These are phyloP conservation scores for Polypterus senegalus DNA, from an alignment of 2,113 vertebrate species.

Conservation along the genomic window DNA sequence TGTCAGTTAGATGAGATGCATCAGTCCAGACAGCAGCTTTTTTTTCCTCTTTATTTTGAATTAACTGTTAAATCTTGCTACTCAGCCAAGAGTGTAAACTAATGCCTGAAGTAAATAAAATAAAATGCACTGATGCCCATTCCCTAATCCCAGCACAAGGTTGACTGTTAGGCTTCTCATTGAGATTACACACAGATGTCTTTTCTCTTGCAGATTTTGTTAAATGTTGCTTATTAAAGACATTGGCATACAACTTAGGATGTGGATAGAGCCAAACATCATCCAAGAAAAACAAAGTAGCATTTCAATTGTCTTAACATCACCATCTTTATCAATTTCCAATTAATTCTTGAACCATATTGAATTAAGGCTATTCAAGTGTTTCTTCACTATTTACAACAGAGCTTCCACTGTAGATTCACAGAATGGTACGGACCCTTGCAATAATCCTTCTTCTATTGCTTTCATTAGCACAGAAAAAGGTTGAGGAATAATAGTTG, in stretches of 20 bases:
- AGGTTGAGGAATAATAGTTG: not conserved
- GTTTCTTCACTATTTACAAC: slow-evolving; percentile 37
- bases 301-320: slow-evolving; percentile 7
- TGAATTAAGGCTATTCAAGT: slow-evolving; percentile 53
- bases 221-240: slow-evolving; percentile 3
- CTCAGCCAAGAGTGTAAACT: slow-evolving; percentile 51
- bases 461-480: not conserved
- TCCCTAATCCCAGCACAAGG: too few species aligned
- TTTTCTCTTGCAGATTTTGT: not conserved
- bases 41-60: slow-evolving; percentile 36
- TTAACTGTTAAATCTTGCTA: slow-evolving; percentile 27
- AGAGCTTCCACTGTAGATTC: slow-evolving; percentile 54
- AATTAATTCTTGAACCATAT: slow-evolving; percentile 9
- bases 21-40: slow-evolving; percentile 40
- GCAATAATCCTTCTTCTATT: not conserved
- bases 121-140: slow-evolving; percentile 23
- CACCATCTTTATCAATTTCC: not conserved
- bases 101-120: slow-evolving; percentile 40
- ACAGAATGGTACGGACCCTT: slow-evolving; percentile 10
- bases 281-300: slow-evolving; percentile 9
- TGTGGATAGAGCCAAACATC: slow-evolving; percentile 5
- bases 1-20: slow-evolving; percentile 51
- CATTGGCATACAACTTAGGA: not conserved
- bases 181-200: slow-evolving; percentile 14
- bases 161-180: slow-evolving; percentile 22